Conservation (phyloP, 2,113 vertebrate genomes). For the Cavia aperea region DNA sequence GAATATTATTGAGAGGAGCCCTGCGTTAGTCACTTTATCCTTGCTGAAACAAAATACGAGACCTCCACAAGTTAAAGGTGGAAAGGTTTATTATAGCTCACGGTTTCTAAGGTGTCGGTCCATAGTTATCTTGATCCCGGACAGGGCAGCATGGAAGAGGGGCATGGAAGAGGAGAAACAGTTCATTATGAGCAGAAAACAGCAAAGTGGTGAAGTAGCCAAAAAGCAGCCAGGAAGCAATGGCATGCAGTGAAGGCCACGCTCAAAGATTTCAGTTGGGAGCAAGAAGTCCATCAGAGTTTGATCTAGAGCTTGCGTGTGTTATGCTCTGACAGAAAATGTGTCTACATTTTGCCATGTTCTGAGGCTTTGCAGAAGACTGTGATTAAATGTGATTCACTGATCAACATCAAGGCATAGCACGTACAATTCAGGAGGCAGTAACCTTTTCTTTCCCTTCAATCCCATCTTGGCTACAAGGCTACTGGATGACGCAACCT, state of each 20-base stretch:
- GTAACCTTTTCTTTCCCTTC: not conserved
- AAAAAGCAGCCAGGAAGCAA: not conserved
- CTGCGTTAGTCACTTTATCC: not conserved
- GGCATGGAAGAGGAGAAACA: not conserved
- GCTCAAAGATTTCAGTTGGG: not conserved
- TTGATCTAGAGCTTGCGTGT: not conserved
- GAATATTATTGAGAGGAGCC: not conserved
- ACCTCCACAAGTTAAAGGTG: not conserved
- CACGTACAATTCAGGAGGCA: not conserved
- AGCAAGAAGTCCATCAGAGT: not conserved
- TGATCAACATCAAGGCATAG: not conserved
- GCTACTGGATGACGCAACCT: not conserved
- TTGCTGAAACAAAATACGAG: not conserved
- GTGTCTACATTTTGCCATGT: not conserved
- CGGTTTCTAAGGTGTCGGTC: not conserved
- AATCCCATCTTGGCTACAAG: not conserved
- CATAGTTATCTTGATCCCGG: not conserved
- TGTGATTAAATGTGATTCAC: not conserved
- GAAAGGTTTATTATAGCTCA: not conserved
- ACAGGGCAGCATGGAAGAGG: not conserved
- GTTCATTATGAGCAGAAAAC: not conserved
- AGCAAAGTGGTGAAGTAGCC: not conserved
- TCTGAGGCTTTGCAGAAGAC: not conserved
- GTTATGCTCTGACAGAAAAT: not conserved
- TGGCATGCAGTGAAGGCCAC: not conserved